phyloP scores from a whole-genome alignment of 1,140 invertebrate species.

The Pinna nobilis region DNA sequence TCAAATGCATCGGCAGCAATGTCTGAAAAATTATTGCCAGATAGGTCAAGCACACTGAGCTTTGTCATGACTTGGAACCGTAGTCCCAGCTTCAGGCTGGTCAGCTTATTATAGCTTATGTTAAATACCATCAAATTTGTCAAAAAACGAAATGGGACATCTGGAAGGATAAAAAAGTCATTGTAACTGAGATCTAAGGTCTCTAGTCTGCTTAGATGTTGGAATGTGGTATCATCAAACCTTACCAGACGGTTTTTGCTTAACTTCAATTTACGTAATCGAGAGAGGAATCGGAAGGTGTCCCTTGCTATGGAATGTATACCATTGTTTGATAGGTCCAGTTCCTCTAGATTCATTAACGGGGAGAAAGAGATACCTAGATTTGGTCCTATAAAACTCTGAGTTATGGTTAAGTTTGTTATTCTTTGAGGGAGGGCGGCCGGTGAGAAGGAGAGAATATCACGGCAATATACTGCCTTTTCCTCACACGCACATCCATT shows the following conservation, averaged over 20 bases:
- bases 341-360: conserved; percentile 49
- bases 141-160: conserved; percentile 42
- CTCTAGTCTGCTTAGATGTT: conserved; percentile 43
- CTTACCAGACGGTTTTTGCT: conserved; percentile 50
- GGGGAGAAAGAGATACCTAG: conserved; percentile 45
- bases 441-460: not conserved
- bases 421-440: conserved; percentile 17
- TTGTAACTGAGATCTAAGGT: conserved; percentile 59
- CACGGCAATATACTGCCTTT: not conserved
- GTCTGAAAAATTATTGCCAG: conserved; percentile 54
- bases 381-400: conserved; percentile 53
- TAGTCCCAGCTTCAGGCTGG: conserved; percentile 46
- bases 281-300: conserved; percentile 48
- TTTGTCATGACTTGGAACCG: conserved; percentile 56
- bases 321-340: conserved; percentile 60
- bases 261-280: conserved; percentile 54
- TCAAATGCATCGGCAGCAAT: conserved; percentile 54
- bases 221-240: conserved; percentile 53
- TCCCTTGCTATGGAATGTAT: conserved; percentile 46
- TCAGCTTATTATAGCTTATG: conserved; percentile 60
- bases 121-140: conserved; percentile 57
- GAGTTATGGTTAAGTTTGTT: conserved; percentile 40
- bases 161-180: conserved; percentile 49
- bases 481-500: conserved; percentile 9
- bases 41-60: conserved; percentile 53